Conservation (phyloP, 2,113 vertebrate species). For the Paratilapia polleni region DNA sequence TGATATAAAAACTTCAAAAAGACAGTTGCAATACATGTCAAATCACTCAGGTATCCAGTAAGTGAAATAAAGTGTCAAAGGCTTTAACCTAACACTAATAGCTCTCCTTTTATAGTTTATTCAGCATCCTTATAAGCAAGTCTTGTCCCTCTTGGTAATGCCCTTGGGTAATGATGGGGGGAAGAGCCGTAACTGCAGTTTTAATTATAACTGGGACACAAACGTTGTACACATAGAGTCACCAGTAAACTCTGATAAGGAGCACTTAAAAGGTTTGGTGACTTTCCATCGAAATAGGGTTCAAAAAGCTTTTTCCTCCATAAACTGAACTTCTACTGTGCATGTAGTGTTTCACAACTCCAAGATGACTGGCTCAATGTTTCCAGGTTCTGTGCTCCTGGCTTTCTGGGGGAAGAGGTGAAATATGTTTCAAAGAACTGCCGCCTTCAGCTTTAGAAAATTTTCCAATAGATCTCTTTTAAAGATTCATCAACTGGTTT, state of each 20-base stretch:
- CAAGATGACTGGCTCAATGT: not conserved
- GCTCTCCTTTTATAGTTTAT: not conserved
- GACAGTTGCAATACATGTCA: not conserved
- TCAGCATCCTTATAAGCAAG: not conserved
- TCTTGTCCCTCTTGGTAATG: not conserved
- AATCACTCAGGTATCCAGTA: not conserved
- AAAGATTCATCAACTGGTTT: not conserved
- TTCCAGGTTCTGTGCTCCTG: not conserved
- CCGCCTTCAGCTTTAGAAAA: not conserved
- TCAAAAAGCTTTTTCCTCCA: not conserved
- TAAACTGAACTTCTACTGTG: not conserved
- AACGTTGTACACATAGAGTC: not conserved
- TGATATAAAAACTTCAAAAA: not conserved
- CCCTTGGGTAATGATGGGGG: too few species aligned
- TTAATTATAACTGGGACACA: not conserved
- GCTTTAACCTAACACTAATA: not conserved
- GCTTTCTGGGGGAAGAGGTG: not conserved
- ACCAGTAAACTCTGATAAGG: not conserved
- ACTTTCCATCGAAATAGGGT: not conserved
- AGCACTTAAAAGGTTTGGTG: not conserved
- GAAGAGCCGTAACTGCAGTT: not conserved
- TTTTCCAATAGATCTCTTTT: conserved; percentile 3
- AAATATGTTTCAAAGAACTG: not conserved
- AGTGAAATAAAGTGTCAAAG: not conserved
- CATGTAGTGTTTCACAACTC: not conserved